Base-by-base conservation (phyloP, 2,113 vertebrate genomes). In the Empidonax alnorum region DNA sequence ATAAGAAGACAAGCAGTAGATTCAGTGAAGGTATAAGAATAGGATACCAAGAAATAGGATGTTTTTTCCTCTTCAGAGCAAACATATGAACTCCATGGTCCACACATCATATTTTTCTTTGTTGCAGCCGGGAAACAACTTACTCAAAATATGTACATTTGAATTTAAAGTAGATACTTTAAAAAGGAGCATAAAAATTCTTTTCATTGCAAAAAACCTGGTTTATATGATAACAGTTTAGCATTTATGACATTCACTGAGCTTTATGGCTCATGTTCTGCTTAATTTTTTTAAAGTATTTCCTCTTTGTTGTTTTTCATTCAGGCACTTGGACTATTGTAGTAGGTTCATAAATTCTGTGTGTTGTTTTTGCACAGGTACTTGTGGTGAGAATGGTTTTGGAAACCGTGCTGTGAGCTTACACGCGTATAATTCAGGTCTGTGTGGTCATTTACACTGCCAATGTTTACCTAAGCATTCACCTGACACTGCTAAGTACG, bases 341-440 rank as follows among this genome's bases (percentile, higher is more conserved):
- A 49, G 28, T 21, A 61, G 24, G 15, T 46, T 76, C n/a, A 69
- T 41, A 85, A 76, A 49, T 42, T 56, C 10, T 30, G 14, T 35
- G 27, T 2, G 3, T 14, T 31, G 8, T 28, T 89, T 87, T 84
- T 78, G 6, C 16, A 20, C 1, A 3, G 25, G 4, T 56, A 20
- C 4, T 47, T 79, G 39, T 0, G 0, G 6, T 71, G 31, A 55
- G 19, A 75, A 55, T 17, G 7, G 17, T 19, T 94, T 89, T 82
- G 28, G 39, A 87, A 89, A 44, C 24, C 23, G 17, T 11, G 14
- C 10, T 78, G 13, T 27, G 37, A 46, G 10, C 12, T 42, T 58
- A 23, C 7, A 39, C 17, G 11, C 0, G 0, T 28, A 4, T 35
- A 73, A 62, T 44, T 89, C 27, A 11, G 14, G 20, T 53, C 35